Evolutionary conservation across 2,888 invertebrate species (phyloP), one percentile per base, ranked within the genome.

Genomic region (Drosophila meridiana): DNA sequence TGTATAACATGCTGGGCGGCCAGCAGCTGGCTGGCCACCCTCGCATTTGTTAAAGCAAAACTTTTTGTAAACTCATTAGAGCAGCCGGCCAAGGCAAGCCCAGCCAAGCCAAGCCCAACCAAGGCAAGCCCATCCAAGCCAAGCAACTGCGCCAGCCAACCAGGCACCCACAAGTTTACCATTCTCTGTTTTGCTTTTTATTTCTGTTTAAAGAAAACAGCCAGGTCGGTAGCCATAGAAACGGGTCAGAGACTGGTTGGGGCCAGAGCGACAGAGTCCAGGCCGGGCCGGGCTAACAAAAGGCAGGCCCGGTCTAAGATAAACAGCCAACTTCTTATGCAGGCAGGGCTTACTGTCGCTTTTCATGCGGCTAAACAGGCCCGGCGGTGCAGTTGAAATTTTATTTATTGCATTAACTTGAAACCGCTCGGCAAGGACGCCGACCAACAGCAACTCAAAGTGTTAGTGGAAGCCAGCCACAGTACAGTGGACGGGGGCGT

Each of bases 331-430:
- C 81, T 86, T 80, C 78, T 88, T 88, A 80, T 86, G 83, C 87
- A 69, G 83, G 83, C 81, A 38, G 72, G 84, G 89, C 82, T 84
- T 79, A 89, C 87, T 81, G 85, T 87, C 89, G 85, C 89, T 82
- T 89, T 89, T 89, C 90, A 83, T 85, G 83, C 90, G 90, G 80
- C 85, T 86, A 86, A 86, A 89, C 88, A 87, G 80, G 83, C 88
- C 86, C 86, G 83, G 65, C 76, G 90, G 90, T 88, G 87, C 90
- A 88, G 89, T 90, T 87, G 80, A 82, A 90, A 90, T 83, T 90
- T 86, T 87, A 87, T 87, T 87, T 87, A 87, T 87, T 86, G 82
- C 89, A 88, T 87, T 90, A 87, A 90, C 81, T 90, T 76, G 78
- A 89, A 69, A 89, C 87, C 75, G 69, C 71, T 76, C 53, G 48